phyloP scores from a whole-genome alignment of 2,113 vertebrate genomes.

The Mirza zaza region DNA sequence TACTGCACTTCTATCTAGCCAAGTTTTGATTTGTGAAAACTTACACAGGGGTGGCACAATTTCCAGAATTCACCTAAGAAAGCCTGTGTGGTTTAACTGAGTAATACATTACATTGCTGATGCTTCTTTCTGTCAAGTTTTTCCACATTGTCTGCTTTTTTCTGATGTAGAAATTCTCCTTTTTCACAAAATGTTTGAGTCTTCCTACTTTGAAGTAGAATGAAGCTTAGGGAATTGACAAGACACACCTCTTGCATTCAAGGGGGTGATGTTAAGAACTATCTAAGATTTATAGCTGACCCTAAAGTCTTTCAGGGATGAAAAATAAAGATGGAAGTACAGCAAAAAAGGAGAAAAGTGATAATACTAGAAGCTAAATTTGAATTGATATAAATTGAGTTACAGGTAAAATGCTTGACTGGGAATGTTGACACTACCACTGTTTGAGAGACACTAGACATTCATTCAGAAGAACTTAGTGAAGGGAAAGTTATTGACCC shows the following conservation, averaged over 20 bases:
- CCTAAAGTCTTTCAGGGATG: not conserved
- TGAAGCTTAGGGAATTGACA: not conserved
- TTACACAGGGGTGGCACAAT: not conserved
- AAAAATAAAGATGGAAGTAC: not conserved
- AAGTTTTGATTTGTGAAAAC: constrained; percentile 31
- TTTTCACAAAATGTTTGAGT: not conserved
- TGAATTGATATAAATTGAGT: not conserved
- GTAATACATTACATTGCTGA: not conserved
- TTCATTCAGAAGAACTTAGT: not conserved
- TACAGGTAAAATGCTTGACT: not conserved
- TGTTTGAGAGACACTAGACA: not conserved
- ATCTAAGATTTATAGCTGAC: not conserved
- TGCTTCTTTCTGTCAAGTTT: not conserved
- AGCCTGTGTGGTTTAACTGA: not conserved
- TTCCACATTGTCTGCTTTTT: not conserved
- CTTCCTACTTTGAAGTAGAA: not conserved
- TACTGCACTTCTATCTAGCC: not conserved
- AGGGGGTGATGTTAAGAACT: not conserved
- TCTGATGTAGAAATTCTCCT: not conserved
- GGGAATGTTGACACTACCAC: not conserved
- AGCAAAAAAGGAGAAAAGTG: not conserved
- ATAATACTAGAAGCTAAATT: not conserved
- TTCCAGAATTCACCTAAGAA: not conserved
- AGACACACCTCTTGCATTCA: not conserved
- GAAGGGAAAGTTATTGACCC: not conserved